A percentile compares a stretch with the other conserved stretches of the same genome.
Conservation (phyloP, 2,113 vertebrate species). For the Chloroceryle aenea region DNA sequence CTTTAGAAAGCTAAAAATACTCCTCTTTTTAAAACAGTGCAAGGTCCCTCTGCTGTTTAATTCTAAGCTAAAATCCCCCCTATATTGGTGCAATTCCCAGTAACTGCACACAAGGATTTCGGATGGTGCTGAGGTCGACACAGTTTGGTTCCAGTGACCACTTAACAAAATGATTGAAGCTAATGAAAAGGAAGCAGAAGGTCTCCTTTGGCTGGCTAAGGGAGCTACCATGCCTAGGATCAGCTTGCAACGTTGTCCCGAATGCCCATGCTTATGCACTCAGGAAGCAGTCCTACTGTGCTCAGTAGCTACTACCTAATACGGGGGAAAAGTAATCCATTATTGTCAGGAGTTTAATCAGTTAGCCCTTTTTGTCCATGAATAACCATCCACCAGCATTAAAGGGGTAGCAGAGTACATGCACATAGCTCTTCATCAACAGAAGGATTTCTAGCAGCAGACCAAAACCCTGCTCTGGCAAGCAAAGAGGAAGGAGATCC, state of each 20-base stretch:
- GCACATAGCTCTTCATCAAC: background rate
- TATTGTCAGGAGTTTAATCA: background rate
- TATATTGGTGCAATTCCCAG: background rate
- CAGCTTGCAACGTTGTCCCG: background rate
- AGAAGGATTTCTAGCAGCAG: background rate
- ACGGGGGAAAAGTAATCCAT: background rate
- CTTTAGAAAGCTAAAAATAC: background rate
- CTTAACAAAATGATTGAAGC: background rate
- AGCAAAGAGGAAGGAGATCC: background rate
- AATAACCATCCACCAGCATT: background rate
- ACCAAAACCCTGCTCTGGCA: background rate
- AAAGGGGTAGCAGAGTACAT: background rate
- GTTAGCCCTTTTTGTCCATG: background rate
- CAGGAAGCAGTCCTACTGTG: background rate
- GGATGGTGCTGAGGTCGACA: background rate
- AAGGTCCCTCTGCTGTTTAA: background rate
- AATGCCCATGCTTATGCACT: background rate
- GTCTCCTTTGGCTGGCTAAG: background rate
- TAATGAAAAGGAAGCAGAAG: background rate
- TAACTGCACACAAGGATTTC: background rate
- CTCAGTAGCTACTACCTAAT: background rate
- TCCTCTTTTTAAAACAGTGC: background rate
- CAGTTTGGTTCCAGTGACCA: background rate
- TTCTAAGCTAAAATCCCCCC: background rate
- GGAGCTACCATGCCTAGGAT: background rate